Evolutionary conservation across 2,888 invertebrate species (phyloP).

Genomic region (Hyles lineata): DNA sequence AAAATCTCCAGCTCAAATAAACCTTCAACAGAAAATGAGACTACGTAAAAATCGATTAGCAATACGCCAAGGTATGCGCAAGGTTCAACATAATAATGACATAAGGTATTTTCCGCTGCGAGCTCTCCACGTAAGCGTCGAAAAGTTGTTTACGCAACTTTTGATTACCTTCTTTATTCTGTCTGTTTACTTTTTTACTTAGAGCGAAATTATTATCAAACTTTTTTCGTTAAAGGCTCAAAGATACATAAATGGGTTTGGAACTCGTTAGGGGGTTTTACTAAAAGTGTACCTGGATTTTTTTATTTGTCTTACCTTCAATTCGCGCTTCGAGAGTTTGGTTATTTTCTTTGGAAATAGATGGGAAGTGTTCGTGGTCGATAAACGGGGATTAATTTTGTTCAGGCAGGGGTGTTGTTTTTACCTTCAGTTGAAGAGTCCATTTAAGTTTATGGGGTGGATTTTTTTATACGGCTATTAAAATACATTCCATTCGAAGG

Average conservation of each 20-base stretch:
- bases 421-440: neutral
- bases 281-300: conserved; percentile 62
- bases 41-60: neutral
- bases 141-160: conserved; percentile 80
- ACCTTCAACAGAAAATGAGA: no score
- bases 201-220: conserved; percentile 76
- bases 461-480: neutral
- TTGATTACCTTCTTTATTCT: conserved; percentile 79
- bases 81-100: conserved; percentile 30
- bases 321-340: conserved; percentile 44
- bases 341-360: conserved; percentile 27
- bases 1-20: no score
- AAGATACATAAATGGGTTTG: conserved; percentile 76
- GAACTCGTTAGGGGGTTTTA: conserved; percentile 57
- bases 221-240: conserved; percentile 78
- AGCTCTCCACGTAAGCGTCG: conserved; percentile 66
- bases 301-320: conserved; percentile 51
- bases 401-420: neutral
- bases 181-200: conserved; percentile 80
- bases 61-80: neutral
- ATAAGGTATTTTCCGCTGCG: conserved; percentile 56
- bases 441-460: neutral
- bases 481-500: no score
- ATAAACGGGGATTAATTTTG: conserved; percentile 9
- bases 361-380: conserved; percentile 10